phyloP scores from a whole-genome alignment of 2,113 vertebrate genomes.

The Alosa alosa region DNA sequence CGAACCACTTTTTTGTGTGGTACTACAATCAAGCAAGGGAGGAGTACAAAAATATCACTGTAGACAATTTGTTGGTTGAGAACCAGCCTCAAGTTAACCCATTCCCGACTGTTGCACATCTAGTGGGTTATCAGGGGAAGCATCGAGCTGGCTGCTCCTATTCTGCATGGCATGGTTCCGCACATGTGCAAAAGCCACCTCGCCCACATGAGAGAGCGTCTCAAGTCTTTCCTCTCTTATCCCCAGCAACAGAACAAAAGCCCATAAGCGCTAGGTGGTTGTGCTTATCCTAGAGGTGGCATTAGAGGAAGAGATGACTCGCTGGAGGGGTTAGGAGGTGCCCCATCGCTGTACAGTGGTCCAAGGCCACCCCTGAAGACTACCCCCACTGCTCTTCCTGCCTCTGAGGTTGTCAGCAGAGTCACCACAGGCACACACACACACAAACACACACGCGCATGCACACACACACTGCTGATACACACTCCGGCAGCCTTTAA shows the following conservation, averaged over 20 bases:
- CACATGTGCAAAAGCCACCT: too few relatives aligned
- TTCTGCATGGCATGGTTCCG: too few relatives aligned
- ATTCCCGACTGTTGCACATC: background rate
- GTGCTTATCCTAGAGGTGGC: background rate
- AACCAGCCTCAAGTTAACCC: background rate
- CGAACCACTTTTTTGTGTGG: background rate
- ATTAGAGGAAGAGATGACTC: background rate
- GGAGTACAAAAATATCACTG: background rate
- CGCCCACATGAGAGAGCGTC: too few relatives aligned
- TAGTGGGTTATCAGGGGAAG: background rate
- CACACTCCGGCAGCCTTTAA: slow-evolving; percentile 46
- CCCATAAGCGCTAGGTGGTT: background rate
- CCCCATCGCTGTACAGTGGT: background rate
- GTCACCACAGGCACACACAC: background rate
- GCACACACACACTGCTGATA: background rate
- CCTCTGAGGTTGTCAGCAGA: background rate
- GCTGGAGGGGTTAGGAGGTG: background rate
- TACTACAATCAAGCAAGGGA: background rate
- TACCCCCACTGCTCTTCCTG: background rate
- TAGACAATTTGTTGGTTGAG: background rate
- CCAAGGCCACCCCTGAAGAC: background rate
- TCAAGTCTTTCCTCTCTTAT: background rate
- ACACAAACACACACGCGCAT: background rate
- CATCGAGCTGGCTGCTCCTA: background rate
- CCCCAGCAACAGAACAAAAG: background rate